Conservation (phyloP, 2,888 invertebrate species). For the Thereva nobilitata region DNA sequence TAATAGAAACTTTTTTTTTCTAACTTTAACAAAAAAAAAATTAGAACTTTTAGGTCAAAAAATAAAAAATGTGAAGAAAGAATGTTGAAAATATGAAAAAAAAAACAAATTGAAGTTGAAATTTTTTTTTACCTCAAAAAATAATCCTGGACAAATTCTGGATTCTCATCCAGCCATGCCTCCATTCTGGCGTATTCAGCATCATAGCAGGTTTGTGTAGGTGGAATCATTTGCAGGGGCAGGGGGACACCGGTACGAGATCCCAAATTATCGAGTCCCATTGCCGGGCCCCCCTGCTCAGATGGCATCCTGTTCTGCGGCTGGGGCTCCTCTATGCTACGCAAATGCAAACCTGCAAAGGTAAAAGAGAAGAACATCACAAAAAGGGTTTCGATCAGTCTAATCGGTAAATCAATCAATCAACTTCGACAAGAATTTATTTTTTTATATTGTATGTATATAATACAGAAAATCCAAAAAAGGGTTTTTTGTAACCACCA, state of each 20-base stretch:
- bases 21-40: no score
- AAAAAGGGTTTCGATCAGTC: neutral
- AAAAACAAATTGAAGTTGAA: no score
- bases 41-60: no score
- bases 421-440: neutral
- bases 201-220: conserved; percentile 66
- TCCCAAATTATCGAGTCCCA: conserved; percentile 66
- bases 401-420: neutral
- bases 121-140: conserved; percentile 73
- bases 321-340: conserved; percentile 81
- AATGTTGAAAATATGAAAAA: no score
- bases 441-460: no score
- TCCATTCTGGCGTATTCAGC: conserved; percentile 89
- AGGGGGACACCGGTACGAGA: conserved; percentile 60
- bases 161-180: conserved; percentile 96
- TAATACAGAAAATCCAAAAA: no score
- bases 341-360: conserved; percentile 78
- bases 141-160: conserved; percentile 93
- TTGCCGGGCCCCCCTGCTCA: conserved; percentile 67
- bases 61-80: no score
- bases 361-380: neutral
- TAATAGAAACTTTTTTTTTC: no score
- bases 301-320: conserved; percentile 61
- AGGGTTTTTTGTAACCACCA: no score
- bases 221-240: conserved; percentile 51